Base-by-base conservation (phyloP, 2,888 invertebrate genomes). In the Colostygia pectinataria region DNA sequence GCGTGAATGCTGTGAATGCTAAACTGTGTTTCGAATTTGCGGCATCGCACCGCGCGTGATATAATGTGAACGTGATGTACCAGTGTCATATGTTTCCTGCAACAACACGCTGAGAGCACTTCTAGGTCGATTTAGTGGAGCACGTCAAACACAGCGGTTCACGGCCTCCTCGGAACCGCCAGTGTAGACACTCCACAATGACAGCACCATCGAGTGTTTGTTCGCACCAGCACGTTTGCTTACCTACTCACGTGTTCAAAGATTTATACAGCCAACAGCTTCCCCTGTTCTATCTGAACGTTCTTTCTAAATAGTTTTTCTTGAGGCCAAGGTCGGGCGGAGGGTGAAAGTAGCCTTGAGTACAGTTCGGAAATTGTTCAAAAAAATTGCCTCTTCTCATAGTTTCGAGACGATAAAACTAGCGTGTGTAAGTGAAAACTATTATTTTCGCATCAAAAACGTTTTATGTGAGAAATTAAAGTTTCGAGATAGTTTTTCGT, bases 181-280 rank as follows among this genome's bases (percentile, higher is more conserved):
- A 77, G 74, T 80, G 77, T 81, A 80, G 68, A 80, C 75, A 79
- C 69, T 67, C 70, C 57, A 77, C 79, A 77, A 70, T 72, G 71
- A 65, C 71, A 60, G 67, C 63, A 58, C 61, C 63, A 61, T 66
- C 52, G 55, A 71, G 71, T 77, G 74, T 77, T 72, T 78, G 75
- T 57, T 65, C 69, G 65, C 65, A 64, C 66, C 63, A 65, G 61
- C 64, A 57, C 65, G 71, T 73, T 73, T 73, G 64, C 69, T 64
- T 68, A 67, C 66, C 66, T 63, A 68, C 69, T 71, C 63, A 53
- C 70, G 61, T 61, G 61, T 60, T 68, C 66, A 63, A 71, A 71
- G 78, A 75, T 76, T 76, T 71, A 73, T 67, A 65, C 62, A 65
- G 32, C 27, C 36, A 34, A 36, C 44, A 51, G 55, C 57, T 59